Conservation (phyloP, 2,888 invertebrate species). For the Chironomus tentans region DNA sequence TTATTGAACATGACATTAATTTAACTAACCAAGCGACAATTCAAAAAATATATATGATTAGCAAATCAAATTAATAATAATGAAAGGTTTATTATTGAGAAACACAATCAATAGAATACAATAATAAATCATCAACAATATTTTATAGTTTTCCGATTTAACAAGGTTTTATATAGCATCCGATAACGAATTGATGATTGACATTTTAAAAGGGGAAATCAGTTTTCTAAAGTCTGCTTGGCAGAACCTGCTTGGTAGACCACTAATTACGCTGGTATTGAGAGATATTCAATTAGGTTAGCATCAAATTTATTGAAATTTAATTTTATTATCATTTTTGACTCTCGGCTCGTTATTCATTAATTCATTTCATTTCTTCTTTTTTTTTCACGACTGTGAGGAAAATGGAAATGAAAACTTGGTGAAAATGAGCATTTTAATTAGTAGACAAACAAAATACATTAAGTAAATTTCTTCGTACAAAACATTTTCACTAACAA, state of each 20-base stretch:
- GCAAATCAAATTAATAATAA: no score
- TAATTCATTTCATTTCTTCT: conserved; percentile 30
- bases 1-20: no score
- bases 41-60: no score
- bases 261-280: conserved; percentile 84
- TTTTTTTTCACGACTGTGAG: conserved; percentile 12
- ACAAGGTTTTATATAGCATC: conserved; percentile 97
- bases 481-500: no score
- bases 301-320: conserved; percentile 37
- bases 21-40: no score
- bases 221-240: conserved; percentile 97
- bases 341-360: conserved; percentile 28
- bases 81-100: no score
- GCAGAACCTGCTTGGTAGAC: conserved; percentile 95
- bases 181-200: conserved; percentile 95
- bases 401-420: no score
- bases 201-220: conserved; percentile 94
- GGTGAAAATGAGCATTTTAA: no score
- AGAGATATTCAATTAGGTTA: conserved; percentile 82
- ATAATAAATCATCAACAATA: neutral
- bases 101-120: no score
- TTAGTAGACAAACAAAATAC: no score
- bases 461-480: no score
- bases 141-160: conserved; percentile 88
- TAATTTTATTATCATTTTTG: conserved; percentile 29